Percentiles rank a stretch among this genome's conserved stretches.
These are phyloP conservation scores for Drosophila algonquin DNA, from an alignment of 2,888 invertebrate species.

Conservation along the genomic window DNA sequence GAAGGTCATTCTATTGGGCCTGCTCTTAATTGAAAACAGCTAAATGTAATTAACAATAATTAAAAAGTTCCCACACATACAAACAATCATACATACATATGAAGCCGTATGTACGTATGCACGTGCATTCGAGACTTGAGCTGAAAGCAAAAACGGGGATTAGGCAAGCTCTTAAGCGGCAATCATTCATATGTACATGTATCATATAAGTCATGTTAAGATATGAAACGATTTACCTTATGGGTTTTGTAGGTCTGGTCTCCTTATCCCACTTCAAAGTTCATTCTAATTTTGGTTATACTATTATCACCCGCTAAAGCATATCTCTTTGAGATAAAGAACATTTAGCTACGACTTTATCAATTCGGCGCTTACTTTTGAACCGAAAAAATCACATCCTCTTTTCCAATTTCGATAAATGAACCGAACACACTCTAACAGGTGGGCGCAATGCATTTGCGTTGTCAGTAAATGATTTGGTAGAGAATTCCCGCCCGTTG, in stretches of 20 bases:
- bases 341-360: not conserved
- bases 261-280: not conserved
- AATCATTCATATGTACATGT: conserved; percentile 19
- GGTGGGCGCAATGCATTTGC: not conserved
- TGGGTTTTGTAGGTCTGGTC: not conserved
- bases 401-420: not conserved
- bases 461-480: conserved; percentile 30
- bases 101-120: no score
- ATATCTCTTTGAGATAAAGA: not conserved
- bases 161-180: not conserved
- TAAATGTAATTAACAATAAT: conserved; percentile 22
- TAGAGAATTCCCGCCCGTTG: conserved; percentile 5
- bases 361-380: not conserved
- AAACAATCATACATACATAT: no score
- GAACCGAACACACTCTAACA: not conserved
- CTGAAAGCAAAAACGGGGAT: not conserved
- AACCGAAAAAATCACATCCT: not conserved
- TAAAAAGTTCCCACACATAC: conserved; percentile 2
- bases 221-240: not conserved
- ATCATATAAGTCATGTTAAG: not conserved
- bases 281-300: not conserved
- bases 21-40: conserved; percentile 7
- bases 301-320: not conserved
- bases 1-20: conserved; percentile 67
- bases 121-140: not conserved